Evolutionary conservation across 2,888 invertebrate genomes (phyloP), one percentile per base, ranked within the genome.

Genomic region (Lepeophtheirus nordmannii): DNA sequence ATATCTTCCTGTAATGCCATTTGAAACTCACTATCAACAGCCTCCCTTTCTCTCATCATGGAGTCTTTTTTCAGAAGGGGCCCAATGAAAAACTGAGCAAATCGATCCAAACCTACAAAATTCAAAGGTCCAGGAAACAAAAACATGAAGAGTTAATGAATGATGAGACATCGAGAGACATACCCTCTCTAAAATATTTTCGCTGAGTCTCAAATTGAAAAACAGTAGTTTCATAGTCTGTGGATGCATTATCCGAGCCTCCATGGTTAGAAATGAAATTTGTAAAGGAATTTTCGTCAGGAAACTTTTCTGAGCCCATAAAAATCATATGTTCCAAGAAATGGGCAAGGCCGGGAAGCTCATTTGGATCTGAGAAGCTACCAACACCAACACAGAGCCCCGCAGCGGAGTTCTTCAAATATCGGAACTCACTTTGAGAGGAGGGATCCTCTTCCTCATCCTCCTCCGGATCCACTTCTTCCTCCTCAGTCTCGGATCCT

Each of bases 291-390:
- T 89, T 89, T 77, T 92, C 91, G 73, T 82, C 80, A 10, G 86
- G 89, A 74, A 85, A 92, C 73, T 89, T 91, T 72, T 85, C 81
- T 70, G 89, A 90, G 40, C 92, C 93, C 91, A 92, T 92, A 73
- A 91, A 93, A 22, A 93, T 85, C 91, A 93, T 89, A 74, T 89
- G 89, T 72, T 89, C 89, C 3, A 89, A 79, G 74, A 89, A 89
- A 75, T 89, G 89, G 0, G 89, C 87, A 74, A 89, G 75, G n/a
- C 67, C 89, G 70, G 85, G 87, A 67, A 88, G 83, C 71, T 81
- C 80, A 10, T 78, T 75, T 0, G 88, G 88, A 76, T 89, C 88
- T 72, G 85, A 85, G 76, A 87, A 89, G 72, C 80, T 81, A 58
- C 89, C 89, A 22, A 85, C 87, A 23, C 85, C 83, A 14, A 89